A percentile compares a stretch with the other conserved stretches of the same genome.
Evolutionary conservation across 2,113 vertebrate genomes (phyloP).

Genomic region (Tetrao urogallus): DNA sequence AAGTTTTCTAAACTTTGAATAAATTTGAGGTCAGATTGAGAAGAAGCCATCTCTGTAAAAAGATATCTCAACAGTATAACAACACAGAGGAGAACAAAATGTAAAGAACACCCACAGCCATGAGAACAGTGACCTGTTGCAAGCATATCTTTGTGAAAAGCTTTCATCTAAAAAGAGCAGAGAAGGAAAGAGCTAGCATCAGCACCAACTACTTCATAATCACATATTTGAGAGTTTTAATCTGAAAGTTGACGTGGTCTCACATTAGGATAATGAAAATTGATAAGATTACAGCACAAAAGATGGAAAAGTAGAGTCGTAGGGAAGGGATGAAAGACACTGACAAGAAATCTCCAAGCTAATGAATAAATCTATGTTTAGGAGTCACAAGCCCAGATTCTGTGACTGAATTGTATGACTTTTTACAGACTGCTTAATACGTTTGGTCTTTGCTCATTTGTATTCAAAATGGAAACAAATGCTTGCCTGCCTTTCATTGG

Average conservation of each 20-base stretch:
- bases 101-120: not conserved
- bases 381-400: not conserved
- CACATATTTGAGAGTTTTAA: conserved; percentile 14
- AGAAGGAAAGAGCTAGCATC: not conserved
- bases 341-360: conserved; percentile 47
- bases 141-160: not conserved
- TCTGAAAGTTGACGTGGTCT: conserved; percentile 8
- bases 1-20: not conserved
- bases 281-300: conserved; percentile 38
- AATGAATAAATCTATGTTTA: conserved; percentile 29
- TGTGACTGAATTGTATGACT: not conserved
- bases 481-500: not conserved
- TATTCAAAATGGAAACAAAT: conserved; percentile 34
- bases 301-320: not conserved
- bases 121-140: not conserved
- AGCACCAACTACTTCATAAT: conserved; percentile 4
- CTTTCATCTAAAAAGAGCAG: not conserved
- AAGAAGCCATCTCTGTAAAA: not conserved
- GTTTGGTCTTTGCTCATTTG: rapidly evolving
- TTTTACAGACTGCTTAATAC: not conserved
- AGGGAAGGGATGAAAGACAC: conserved; percentile 3
- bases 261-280: conserved; percentile 21
- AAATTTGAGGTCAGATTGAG: not conserved
- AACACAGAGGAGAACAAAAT: not conserved
- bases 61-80: not conserved